Conservation (phyloP, 23 tunicate species). For the Ciona savignyi region DNA sequence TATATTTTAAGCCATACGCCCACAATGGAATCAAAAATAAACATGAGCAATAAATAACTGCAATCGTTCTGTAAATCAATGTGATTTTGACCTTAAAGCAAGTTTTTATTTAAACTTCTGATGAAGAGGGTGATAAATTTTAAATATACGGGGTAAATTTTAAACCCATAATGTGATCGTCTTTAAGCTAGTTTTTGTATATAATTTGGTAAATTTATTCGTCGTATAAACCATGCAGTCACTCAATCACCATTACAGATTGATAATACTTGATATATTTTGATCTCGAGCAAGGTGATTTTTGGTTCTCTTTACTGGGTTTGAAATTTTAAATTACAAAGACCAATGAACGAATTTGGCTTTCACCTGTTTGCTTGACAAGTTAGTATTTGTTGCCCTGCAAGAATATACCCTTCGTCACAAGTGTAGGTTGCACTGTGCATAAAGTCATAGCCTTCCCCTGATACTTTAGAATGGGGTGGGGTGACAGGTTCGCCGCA, state of each 20-base stretch:
- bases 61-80: neutral
- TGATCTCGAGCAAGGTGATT: no score
- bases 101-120: constrained; percentile 24
- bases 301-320: no score
- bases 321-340: no score
- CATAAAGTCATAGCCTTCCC: constrained; percentile 8
- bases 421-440: constrained; percentile 24
- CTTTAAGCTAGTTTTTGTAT: no score
- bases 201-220: no score
- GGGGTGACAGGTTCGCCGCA: constrained; percentile 42
- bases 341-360: no score
- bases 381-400: constrained; percentile 9
- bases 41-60: constrained; percentile 19
- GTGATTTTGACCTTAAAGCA: constrained; percentile 25
- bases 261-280: no score
- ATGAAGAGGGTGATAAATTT: constrained; percentile 21
- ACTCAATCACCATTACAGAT: no score
- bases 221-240: no score
- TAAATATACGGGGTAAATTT: no score
- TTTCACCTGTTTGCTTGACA: constrained; percentile 45
- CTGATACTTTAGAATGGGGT: constrained; percentile 5
- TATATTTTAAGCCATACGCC: constrained; percentile 31
- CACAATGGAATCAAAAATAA: constrained; percentile 29
- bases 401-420: constrained; percentile 35
- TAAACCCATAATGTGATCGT: no score